Evolutionary conservation across 2,113 vertebrate genomes (phyloP), one percentile per base, ranked within the genome.

Genomic region (Puffinus mauretanicus): DNA sequence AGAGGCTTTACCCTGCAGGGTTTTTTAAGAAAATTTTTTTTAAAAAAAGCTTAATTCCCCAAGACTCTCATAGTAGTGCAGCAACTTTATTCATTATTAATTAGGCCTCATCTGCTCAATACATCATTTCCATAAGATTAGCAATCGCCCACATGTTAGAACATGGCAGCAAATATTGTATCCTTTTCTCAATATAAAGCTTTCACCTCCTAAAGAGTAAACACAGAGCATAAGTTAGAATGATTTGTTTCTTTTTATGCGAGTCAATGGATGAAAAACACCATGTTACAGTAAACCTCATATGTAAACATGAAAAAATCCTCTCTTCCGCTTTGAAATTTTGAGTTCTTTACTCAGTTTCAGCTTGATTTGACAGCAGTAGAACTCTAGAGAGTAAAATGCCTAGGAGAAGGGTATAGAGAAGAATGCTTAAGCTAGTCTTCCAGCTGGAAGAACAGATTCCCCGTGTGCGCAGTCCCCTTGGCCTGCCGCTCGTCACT

Each of bases 61-160:
- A 60, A 93, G 58, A 38, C 42, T 42, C n/a, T 34, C 20, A 10
- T n/a, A 65, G 25, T 30, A 49, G 34, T 27, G 21, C 38, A 91
- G 60, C 57, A 90, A 52, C 65, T 88, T 62, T 21, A 92, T 95
- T 81, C 47, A 93, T 89, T 95, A 94, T 91, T 95, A 86, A 94
- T 76, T 66, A 85, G 81, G 70, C 58, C 72, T 91, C 93, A 93
- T 89, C 86, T 86, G 71, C 73, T 97, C 82, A 34, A 58, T 38
- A 47, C 30, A 66, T 49, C 15, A 72, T 76, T 87, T 90, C 83
- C 60, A 32, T 81, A 87, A 54, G 44, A 82, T 65, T 10, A 86
- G 46, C 64, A 46, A 72, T 14, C 5, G 1, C 62, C 58, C 60
- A 69, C 85, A 64, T 38, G 84, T 69, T 69, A 75, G 36, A 70